Base-by-base conservation (phyloP, 2,888 invertebrate genomes). In the Philereme transversata region DNA sequence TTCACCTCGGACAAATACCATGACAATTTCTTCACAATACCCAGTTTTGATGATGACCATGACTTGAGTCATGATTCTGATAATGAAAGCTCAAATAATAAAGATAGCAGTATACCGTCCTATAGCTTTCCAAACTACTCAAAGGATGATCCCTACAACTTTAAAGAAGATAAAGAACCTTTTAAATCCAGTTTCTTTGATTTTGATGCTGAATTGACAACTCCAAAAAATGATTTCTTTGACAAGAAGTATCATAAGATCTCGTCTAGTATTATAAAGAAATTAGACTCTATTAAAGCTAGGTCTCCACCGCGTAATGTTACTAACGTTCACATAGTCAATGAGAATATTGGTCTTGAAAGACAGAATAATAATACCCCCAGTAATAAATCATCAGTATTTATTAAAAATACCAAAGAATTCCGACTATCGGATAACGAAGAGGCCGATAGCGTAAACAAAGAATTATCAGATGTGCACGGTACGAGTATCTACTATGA, bases 391-490 rank as follows among this genome's bases (percentile, higher is more conserved):
- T 90, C 91, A 35, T 85, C 89, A 70, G 88, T 93, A 55, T 85
- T 86, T 64, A 93, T 91, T 68, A 93, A 93, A 70, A 93, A 94
- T 80, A 93, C 93, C 70, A 93, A 93, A 85, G 87, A 93, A 74
- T 86, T 92, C 62, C 86, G 87, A 62, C 77, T 91, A 58, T 75
- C 83, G 69, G 91, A 92, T 72, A 91, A 90, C 61, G 91, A 91
- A 60, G 82, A 86, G 57, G 88, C 90, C 60, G 82, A 84, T 36
- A 87, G 83, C 58, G 77, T 77, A 59, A 87, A 84, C 48, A 86
- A 85, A 77, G 86, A 84, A 72, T 75, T 90, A 70, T 88, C 89
- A 70, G 92, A 92, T 78, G 87, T 89, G 56, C 90, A 92, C 34
- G 92, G 90, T 68, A 93, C 92, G 68, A 93, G 92, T 82, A 88